Evolutionary conservation across 2,113 vertebrate genomes (phyloP), one percentile per base, ranked within the genome.

Genomic region (Xiphias gladius): DNA sequence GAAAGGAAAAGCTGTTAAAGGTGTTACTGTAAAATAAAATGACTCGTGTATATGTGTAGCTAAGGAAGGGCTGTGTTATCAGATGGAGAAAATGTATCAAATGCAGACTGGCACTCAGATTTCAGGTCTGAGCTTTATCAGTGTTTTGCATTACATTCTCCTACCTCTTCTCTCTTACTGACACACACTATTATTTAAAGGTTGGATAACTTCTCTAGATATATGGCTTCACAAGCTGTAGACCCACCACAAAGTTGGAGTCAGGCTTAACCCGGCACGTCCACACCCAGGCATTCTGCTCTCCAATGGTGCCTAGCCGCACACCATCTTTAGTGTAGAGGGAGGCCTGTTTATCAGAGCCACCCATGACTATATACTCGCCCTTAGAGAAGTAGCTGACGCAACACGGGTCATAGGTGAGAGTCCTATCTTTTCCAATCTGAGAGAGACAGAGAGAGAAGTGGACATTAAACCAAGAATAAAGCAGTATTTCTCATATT

Each of bases 301-400:
- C 97, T 28, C 97, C 97, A 16, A 99, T 91, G 67, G 95, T 94
- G 28, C 97, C 97, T 1, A 99, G 96, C 7, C 96, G 96, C 3
- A 99, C 97, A 0, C 99, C 99, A 0, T 98, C 97, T 93, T 97
- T 99, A 0, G 98, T 99, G 95, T 98, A 98, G 66, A 99, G 97
- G 14, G 98, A 98, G 1, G 97, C 97, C 89, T 98, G 97, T 41
- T 96, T 97, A 75, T 99, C 98, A 0, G 98, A 99, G 8, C 98
- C 98, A 8, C 98, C 96, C 93, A 99, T 93, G 77, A 99, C 89
- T 39, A 99, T 95, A 69, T 99, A 99, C 85, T 99, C 97, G 79
- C 98, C 98, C 93, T 98, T 99, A 2, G 96, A 97, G 82, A 99
- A 99, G 92, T 98, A 99, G 93, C 97, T 98, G 84, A 99, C 86